Evolutionary conservation across 2,888 invertebrate species (phyloP), one percentile per base, ranked within the genome.

Genomic region (Xestobium rufovillosum): DNA sequence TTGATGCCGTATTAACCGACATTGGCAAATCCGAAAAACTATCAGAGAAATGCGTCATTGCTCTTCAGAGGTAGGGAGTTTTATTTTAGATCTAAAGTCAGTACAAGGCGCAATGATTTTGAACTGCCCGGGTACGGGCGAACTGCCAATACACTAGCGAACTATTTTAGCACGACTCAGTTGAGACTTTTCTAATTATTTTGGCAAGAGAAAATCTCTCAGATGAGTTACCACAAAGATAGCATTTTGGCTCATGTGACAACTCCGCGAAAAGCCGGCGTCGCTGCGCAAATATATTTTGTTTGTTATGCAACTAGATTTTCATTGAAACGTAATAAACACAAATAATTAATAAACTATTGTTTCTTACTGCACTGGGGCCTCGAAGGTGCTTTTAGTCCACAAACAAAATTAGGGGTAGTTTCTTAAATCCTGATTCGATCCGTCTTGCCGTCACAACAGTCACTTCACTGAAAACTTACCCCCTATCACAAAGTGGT

Each of bases 181-280:
- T 34, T 32, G 40, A 36, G 74, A 74, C 76, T 78, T 74, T 78
- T 76, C 76, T 78, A 79, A 80, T 80, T 77, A 78, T 80, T 80
- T 80, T 80, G 80, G 80, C 80, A 80, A 74, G 72, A 72, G 70
- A 69, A 70, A 69, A 65, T 66, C n/a, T n/a, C n/a, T n/a, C n/a
- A n/a, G n/a, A n/a, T n/a, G n/a, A 43, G 40, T 41, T 44, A 47
- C 48, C 50, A 42, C 48, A 50, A 48, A 48, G 49, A 47, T 46
- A 48, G 44, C 38, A 23, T 36, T 31, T 26, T 33, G 39, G 38
- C 42, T 48, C 44, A 43, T 43, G 47, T 49, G 46, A 44, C 46
- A 47, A 50, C 39, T 49, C 46, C 38, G 47, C 51, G 46, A 44
- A 49, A 52, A 47, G 48, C 51, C 50, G 13, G 38, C 33, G 19